Base-by-base conservation (phyloP, 2,888 invertebrate genomes). In the Phymatocera aterrima region DNA sequence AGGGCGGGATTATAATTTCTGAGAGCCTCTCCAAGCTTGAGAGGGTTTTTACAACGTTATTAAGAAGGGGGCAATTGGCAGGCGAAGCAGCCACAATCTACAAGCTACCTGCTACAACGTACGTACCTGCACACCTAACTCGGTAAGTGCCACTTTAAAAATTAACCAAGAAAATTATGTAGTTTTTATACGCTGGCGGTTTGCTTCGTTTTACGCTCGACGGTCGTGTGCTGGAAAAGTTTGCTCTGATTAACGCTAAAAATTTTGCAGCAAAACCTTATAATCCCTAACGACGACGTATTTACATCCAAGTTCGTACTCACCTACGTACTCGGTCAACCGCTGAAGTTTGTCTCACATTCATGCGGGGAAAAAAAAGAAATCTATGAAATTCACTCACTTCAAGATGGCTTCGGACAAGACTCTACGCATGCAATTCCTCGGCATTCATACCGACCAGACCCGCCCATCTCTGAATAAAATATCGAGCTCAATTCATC, bases 141-240 rank as follows among this genome's bases (percentile, higher is more conserved):
- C 68, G 68, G 80, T 83, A 81, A 83, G 85, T 83, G 83, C 82
- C 83, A 79, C 85, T 86, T 82, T 79, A 86, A 85, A 86, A 85
- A 85, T 86, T 86, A 85, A 84, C 86, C 83, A 80, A 79, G 81
- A 84, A 83, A 85, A 85, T 86, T 84, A 83, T 83, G 83, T 81
- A 82, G 80, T 81, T 83, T 82, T 81, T 82, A 81, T 77, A 81
- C 72, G 80, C 60, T 77, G 78, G 79, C 78, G 82, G 83, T 83
- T 85, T 84, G 78, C 78, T 79, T 34, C 78, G 77, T 72, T 74
- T 72, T 81, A 80, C 65, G 80, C 81, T 81, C 60, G 60, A 81
- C 80, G 79, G 79, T 82, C 80, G 79, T 79, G 78, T 81, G 81
- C 80, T 78, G 79, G 79, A 80, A 80, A 85, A 83, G 78, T 77